These are phyloP conservation scores for Platycheirus rosarum DNA, from an alignment of 2,888 invertebrate species.

Conservation along the genomic window DNA sequence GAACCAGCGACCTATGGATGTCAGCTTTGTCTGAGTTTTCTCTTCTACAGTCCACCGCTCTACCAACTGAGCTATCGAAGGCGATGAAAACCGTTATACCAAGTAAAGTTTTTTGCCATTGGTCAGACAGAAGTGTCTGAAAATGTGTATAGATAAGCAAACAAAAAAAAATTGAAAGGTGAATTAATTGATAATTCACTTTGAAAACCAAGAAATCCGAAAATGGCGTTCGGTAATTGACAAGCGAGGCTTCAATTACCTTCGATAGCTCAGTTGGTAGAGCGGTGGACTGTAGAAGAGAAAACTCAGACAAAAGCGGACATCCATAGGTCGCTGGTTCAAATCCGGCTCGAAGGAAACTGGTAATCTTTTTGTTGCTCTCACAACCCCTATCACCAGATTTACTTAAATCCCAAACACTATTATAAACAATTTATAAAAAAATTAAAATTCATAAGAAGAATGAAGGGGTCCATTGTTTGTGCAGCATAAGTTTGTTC, in stretches of 20 bases:
- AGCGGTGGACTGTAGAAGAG: slow-evolving; percentile 56
- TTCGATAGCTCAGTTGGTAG: slow-evolving; percentile 62
- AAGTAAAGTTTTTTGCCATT: slow-evolving; percentile 12
- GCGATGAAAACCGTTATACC: slow-evolving; percentile 33
- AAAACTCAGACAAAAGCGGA: slow-evolving; percentile 32
- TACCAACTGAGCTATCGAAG: slow-evolving; percentile 74
- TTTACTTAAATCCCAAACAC: slow-evolving; percentile 37
- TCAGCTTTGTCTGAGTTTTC: slow-evolving; percentile 48
- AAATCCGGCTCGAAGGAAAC: slow-evolving; percentile 75
- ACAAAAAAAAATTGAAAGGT: slow-evolving; percentile 16
- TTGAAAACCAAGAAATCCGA: not conserved
- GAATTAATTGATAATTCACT: not conserved
- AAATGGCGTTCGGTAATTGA: slow-evolving; percentile 1
- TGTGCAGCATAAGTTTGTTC: slow-evolving; percentile 3
- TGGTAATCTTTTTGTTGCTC: slow-evolving; percentile 29
- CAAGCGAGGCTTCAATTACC: not conserved
- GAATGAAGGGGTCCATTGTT: slow-evolving; percentile 45
- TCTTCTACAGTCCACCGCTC: slow-evolving; percentile 73
- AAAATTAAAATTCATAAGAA: slow-evolving; percentile 56
- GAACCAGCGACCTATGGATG: slow-evolving; percentile 77
- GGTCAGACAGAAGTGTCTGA: not conserved
- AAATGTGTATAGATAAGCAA: not conserved
- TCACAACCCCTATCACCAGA: not conserved
- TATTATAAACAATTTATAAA: slow-evolving; percentile 30
- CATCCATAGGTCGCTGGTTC: slow-evolving; percentile 76